Percentiles rank a stretch among this genome's conserved stretches.
Evolutionary conservation across 2,888 invertebrate genomes (phyloP).

Genomic region (Drosophila anomalata): DNA sequence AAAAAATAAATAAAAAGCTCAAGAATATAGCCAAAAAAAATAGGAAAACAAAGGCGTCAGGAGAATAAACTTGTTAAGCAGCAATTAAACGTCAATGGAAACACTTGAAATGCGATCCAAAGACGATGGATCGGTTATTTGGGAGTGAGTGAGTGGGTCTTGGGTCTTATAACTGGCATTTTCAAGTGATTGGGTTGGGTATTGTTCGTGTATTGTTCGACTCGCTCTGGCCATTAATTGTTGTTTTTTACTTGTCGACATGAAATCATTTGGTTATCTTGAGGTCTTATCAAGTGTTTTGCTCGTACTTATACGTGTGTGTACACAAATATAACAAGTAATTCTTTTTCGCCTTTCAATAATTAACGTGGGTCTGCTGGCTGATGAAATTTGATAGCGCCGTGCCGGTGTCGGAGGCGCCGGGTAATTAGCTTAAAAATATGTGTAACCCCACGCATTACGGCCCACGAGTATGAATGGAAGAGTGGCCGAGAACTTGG

Average conservation of each 20-base stretch:
- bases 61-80: conserved; percentile 51
- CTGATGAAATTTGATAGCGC: conserved; percentile 22
- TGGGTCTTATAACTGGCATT: conserved; percentile 60
- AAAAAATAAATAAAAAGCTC: conserved; percentile 6
- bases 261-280: conserved; percentile 67
- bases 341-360: conserved; percentile 17
- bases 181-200: conserved; percentile 62
- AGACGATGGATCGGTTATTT: conserved; percentile 37
- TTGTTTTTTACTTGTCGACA: conserved; percentile 57
- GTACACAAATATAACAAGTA: conserved; percentile 7
- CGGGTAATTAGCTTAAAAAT: conserved; percentile 61
- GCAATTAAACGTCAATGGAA: conserved; percentile 62
- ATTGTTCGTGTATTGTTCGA: conserved; percentile 55
- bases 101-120: conserved; percentile 54
- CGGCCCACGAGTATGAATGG: background rate
- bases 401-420: conserved; percentile 25
- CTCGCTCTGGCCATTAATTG: conserved; percentile 29
- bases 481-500: background rate
- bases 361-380: conserved; percentile 6
- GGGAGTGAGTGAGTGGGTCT: conserved; percentile 26
- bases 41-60: conserved; percentile 22
- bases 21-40: conserved; percentile 18
- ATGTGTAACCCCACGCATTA: conserved; percentile 16
- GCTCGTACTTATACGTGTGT: conserved; percentile 4
- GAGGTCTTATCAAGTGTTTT: conserved; percentile 67